Conservation (phyloP, 1,140 invertebrate genomes). For the Metopolophium dirhodum region DNA sequence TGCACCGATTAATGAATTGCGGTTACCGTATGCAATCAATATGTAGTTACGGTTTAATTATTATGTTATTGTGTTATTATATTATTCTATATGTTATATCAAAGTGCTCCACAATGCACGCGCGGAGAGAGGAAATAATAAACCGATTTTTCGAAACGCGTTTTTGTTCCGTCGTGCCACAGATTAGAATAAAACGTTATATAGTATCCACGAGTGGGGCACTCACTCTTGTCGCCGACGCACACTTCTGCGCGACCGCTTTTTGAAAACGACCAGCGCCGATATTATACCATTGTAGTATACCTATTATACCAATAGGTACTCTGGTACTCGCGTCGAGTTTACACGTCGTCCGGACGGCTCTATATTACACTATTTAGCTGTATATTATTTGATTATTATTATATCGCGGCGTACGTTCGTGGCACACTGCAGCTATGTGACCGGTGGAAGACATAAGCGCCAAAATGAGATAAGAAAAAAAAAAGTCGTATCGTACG, state of each 20-base stretch:
- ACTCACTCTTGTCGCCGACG: slow-evolving; percentile 31
- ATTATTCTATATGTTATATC: not conserved
- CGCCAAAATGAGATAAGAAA: no score
- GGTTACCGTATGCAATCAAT: not conserved
- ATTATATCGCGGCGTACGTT: not conserved
- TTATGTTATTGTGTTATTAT: not conserved
- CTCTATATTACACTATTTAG: not conserved
- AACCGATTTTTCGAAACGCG: not conserved
- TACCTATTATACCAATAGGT: not conserved
- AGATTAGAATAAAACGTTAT: slow-evolving; percentile 27
- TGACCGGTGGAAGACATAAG: no score
- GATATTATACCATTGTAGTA: not conserved
- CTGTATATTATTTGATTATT: not conserved
- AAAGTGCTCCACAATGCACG: not conserved
- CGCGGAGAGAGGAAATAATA: not conserved
- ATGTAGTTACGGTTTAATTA: not conserved
- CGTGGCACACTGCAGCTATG: not conserved
- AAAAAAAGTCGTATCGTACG: no score
- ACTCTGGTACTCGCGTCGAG: not conserved
- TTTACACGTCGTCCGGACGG: not conserved
- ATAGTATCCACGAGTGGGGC: not conserved
- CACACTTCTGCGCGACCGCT: not conserved
- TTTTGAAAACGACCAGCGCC: not conserved
- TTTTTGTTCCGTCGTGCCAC: not conserved
- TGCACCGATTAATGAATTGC: not conserved